Conservation (phyloP, 2,113 vertebrate genomes). For the Aleadryas rufinucha region DNA sequence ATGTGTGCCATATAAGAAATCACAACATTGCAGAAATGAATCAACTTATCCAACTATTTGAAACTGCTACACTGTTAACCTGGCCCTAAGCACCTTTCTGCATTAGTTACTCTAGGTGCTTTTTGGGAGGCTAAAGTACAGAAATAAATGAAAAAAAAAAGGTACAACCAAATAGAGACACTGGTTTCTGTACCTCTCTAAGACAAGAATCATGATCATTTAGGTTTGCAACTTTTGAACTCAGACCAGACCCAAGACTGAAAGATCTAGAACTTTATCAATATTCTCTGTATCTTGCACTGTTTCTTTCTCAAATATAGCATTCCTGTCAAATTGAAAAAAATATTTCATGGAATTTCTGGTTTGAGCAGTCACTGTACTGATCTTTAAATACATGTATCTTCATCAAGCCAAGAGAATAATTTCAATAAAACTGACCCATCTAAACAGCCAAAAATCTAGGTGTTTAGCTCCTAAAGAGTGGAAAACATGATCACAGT, state of each 20-base stretch:
- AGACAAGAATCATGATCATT: not conserved
- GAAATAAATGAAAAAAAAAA: not conserved
- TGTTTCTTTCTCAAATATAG: not conserved
- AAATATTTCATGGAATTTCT: not conserved
- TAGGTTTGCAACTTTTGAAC: not conserved
- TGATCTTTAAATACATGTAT: not conserved
- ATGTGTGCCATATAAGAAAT: not conserved
- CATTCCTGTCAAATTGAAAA: not conserved
- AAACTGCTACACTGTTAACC: not conserved
- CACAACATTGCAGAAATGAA: not conserved
- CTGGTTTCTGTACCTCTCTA: not conserved
- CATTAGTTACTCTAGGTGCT: not conserved
- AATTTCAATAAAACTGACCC: not conserved
- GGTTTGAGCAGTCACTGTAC: not conserved
- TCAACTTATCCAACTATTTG: not conserved
- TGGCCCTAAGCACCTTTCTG: not conserved
- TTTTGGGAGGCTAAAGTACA: not conserved
- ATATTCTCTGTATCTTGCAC: not conserved
- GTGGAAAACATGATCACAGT: not conserved
- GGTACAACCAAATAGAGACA: not conserved
- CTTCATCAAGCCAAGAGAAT: not conserved
- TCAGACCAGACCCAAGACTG: not conserved
- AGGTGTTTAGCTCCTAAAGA: not conserved
- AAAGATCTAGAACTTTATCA: not conserved
- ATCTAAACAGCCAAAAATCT: not conserved